Evolutionary conservation across 1,140 invertebrate genomes (phyloP).

Genomic region (Melanaphis sacchari): DNA sequence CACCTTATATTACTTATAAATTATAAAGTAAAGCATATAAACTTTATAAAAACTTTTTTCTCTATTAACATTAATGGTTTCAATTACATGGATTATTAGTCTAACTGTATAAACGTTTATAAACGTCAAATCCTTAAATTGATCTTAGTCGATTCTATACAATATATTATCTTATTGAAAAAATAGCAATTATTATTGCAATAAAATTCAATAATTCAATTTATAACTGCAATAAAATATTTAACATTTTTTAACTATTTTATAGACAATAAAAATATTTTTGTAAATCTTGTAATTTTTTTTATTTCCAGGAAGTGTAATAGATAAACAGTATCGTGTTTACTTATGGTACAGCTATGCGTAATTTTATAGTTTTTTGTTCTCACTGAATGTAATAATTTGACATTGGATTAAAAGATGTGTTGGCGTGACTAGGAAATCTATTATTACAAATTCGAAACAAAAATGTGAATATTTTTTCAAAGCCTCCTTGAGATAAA

Average conservation of each 20-base stretch:
- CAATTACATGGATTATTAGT: too few species aligned
- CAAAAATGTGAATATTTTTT: slow-evolving; percentile 48
- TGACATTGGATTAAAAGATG: slow-evolving; percentile 52
- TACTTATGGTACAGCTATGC: not conserved
- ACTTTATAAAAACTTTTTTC: too few species aligned
- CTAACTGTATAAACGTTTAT: not conserved
- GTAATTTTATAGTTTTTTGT: slow-evolving; percentile 23
- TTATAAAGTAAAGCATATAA: too few species aligned
- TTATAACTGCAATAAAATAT: not conserved
- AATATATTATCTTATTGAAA: too few species aligned
- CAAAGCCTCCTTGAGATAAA: slow-evolving; percentile 41
- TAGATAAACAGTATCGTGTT: not conserved
- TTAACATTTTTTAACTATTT: not conserved
- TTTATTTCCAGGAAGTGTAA: slow-evolving; percentile 5
- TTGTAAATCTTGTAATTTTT: not conserved
- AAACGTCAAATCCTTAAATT: not conserved
- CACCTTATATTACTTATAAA: not conserved
- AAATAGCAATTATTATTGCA: not conserved
- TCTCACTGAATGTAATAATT: slow-evolving; percentile 7
- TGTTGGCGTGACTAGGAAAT: slow-evolving; percentile 56
- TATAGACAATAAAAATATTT: not conserved
- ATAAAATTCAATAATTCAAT: not conserved
- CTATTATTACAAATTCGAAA: slow-evolving; percentile 48
- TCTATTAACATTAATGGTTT: too few species aligned
- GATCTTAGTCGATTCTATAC: not conserved